phyloP scores from a whole-genome alignment of 2,888 invertebrate genomes.

The Crioceris asparagi region DNA sequence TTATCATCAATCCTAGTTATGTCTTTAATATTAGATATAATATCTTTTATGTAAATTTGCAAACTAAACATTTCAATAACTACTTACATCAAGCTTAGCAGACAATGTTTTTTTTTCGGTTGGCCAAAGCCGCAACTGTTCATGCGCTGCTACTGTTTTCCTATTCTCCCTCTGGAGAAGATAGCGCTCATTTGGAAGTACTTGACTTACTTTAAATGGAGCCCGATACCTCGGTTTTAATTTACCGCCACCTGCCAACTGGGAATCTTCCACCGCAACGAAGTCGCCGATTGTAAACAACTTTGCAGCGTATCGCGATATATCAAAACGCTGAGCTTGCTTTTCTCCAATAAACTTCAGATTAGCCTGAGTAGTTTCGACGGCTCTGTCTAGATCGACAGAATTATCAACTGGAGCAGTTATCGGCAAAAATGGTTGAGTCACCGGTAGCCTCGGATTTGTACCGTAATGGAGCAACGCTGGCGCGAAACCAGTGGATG shows the following conservation, averaged over 20 bases:
- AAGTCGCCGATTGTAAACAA: conserved; percentile 4
- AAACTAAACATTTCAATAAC: no score
- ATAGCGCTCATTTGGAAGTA: conserved; percentile 18
- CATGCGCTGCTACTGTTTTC: conserved; percentile 18
- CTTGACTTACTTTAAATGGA: conserved; percentile 11
- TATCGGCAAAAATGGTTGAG: conserved; percentile 12
- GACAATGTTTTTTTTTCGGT: no score
- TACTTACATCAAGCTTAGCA: no score
- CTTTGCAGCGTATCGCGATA: not conserved
- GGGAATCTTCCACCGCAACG: conserved; percentile 16
- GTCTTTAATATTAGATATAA: no score
- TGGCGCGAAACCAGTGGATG: conserved; percentile 10
- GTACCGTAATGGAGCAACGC: conserved; percentile 13
- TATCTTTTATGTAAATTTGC: no score
- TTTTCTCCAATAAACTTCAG: conserved; percentile 5
- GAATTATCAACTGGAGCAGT: conserved; percentile 9
- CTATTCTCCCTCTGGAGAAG: conserved; percentile 12
- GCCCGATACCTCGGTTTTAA: conserved; percentile 14
- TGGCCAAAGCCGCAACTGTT: conserved; percentile 15
- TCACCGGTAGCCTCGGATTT: conserved; percentile 15
- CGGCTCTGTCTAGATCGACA: conserved; percentile 13
- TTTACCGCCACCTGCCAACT: conserved; percentile 16
- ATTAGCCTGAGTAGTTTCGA: conserved; percentile 9
- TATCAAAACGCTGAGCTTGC: conserved; percentile 9
- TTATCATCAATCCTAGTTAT: no score